Evolutionary conservation across 2,888 invertebrate species (phyloP), one percentile per base, ranked within the genome.

Genomic region (Agriotes lineatus): DNA sequence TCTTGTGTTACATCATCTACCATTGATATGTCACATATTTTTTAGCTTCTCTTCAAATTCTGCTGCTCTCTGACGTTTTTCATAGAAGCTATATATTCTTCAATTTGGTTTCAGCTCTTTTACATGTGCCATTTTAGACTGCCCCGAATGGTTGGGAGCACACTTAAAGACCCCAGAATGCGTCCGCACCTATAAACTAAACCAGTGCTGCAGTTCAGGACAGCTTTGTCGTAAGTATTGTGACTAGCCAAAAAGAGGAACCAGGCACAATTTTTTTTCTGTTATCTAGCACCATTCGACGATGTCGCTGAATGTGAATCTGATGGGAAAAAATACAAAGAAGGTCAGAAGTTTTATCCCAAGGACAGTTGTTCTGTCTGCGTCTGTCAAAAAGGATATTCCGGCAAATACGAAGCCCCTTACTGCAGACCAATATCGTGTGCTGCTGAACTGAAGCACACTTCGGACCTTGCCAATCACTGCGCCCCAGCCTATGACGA

Each of bases 331-430:
- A 67, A 52, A n/a, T 76, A 73, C 48, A 59, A 62, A 45, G 75
- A 72, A 60, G 75, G 75, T 22, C 52, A 74, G 54, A 44, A 58
- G 16, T 75, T 77, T 56, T 69, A 50, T n/a, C 65, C 72, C 2
- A 57, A 63, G 22, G 61, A 72, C 25, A 66, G 68, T 25, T 77
- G 76, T 25, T 42, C 60, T 18, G 65, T 35, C 1, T 77, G 76
- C 35, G 33, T 72, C 44, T 76, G 76, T 37, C 67, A 71, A 7
- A 60, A 72, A 57, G 76, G 73, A 3, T 18, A n/a, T 18, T 57
- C 60, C n/a, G 76, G 75, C 18, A 71, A 75, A 59, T 64, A 70
- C 45, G 73, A 72, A 54, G 67, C 65, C 10, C 74, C 75, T 5
- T 71, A 60, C 42, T 77, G 76, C 37, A 70, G 66, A 33, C 62